Evolutionary conservation across 2,888 invertebrate species (phyloP), one percentile per base, ranked within the genome.

Genomic region (Dimorphilus gyrociliatus): DNA sequence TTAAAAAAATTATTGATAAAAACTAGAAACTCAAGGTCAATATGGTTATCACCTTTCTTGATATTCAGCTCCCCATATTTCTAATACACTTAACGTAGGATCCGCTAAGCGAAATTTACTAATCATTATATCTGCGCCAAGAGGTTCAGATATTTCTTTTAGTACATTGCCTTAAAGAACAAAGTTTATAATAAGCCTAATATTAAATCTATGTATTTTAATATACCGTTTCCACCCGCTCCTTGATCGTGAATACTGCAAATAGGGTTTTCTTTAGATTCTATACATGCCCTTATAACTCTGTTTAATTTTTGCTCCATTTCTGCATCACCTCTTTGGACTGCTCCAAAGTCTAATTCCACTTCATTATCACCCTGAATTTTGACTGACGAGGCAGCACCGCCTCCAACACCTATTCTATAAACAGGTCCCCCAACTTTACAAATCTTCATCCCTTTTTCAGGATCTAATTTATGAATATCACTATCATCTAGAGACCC

Each of bases 221-320:
- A 28, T 42, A 30, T 33, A 66, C 67, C 69, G 48, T 69, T 69
- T 27, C 94, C 94, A n/a, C 94, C 94, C 6, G 94, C 94, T 14
- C 94, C 94, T 69, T 94, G 94, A 65, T 97, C 94, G 56, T 97
- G 94, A 46, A 97, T 92, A 71, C 88, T 78, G 46, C 71, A 70
- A 46, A 94, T 86, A 2, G 92, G 92, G 66, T 94, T 62, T 1
- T 71, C 68, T 1, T 73, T 73, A 54, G 78, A 66, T 66, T 97
- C 94, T 19, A 84, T 67, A 51, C 94, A 94, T 1, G 81, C 81
- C 39, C 92, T 70, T 1, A 97, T 81, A 2, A 90, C 77, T 36
- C 94, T 70, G 61, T 94, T 90, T 19, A 94, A 64, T 60, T 94
- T 90, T 55, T 94, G 88, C 45, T 90, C 92, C 94, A 97, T 94